phyloP scores from a whole-genome alignment of 2,113 vertebrate species.

The Albula goreensis region DNA sequence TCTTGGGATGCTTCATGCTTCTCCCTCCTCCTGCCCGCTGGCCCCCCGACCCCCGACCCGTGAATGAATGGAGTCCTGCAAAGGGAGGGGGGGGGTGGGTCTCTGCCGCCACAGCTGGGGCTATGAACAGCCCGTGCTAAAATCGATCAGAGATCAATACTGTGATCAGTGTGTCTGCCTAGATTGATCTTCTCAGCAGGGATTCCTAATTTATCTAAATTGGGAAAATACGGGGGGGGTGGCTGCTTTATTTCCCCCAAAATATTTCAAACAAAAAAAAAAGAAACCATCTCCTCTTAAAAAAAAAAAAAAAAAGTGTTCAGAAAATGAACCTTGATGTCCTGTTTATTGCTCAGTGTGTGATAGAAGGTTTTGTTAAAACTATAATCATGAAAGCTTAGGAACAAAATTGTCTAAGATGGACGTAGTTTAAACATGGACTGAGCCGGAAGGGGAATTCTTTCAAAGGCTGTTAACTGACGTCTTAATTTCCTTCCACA shows the following conservation, averaged over 20 bases:
- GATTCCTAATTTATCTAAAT: not conserved
- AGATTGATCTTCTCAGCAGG: not conserved
- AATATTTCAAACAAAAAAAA: too few relatives aligned
- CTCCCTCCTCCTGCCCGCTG: too few relatives aligned
- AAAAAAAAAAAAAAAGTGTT: too few relatives aligned
- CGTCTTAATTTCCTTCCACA: constrained; percentile 17
- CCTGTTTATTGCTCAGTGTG: not conserved
- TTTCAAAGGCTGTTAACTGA: not conserved
- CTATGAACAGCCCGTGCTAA: not conserved
- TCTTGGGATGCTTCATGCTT: not conserved
- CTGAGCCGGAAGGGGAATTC: not conserved
- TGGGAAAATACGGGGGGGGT: not conserved
- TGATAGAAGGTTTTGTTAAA: not conserved
- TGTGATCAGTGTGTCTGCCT: not conserved
- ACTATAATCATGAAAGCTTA: not conserved
- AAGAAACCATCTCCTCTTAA: too few relatives aligned
- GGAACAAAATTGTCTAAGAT: not conserved
- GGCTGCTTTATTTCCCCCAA: too few relatives aligned
- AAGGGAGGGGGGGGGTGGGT: too few relatives aligned
- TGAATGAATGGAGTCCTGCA: too few relatives aligned
- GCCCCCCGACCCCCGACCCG: too few relatives aligned
- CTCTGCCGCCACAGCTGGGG: not conserved
- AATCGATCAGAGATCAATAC: not conserved
- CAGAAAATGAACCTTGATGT: too few relatives aligned
- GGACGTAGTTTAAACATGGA: not conserved